Percentiles rank a stretch among this genome's conserved stretches.
These are phyloP conservation scores for Allobates femoralis DNA, from an alignment of 2,797 vertebrate genomes.

Conservation along the genomic window DNA sequence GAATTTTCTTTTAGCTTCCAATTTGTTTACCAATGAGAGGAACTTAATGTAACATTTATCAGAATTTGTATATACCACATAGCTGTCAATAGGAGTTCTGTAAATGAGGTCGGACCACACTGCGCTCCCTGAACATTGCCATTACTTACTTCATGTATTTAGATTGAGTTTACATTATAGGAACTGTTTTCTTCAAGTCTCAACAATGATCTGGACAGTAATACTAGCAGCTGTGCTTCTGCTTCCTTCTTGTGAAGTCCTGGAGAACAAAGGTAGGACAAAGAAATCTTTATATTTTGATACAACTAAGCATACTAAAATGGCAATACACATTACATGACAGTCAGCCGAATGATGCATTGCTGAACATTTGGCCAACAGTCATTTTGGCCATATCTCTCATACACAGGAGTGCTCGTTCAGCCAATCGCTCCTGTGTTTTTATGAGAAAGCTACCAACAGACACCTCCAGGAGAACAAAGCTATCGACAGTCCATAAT, in stretches of 20 bases:
- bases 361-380: too few species aligned
- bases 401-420: too few species aligned
- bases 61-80: neutral
- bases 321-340: too few species aligned
- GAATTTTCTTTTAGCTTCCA: neutral
- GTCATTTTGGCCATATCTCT: too few species aligned
- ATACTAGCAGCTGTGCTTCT: neutral
- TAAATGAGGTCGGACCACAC: neutral
- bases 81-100: neutral
- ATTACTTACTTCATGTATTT: neutral
- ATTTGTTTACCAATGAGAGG: neutral
- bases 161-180: neutral
- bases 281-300: neutral
- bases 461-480: too few species aligned
- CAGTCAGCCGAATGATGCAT: too few species aligned
- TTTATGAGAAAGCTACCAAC: too few species aligned
- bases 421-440: too few species aligned
- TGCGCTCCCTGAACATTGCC: neutral
- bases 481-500: too few species aligned
- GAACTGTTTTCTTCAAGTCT: neutral
- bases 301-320: too few species aligned
- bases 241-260: neutral
- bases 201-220: neutral
- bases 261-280: neutral
- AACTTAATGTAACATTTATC: neutral